These are phyloP conservation scores for Ailuropoda melanoleuca DNA, from an alignment of 2,113 vertebrate genomes.

Conservation along the genomic window DNA sequence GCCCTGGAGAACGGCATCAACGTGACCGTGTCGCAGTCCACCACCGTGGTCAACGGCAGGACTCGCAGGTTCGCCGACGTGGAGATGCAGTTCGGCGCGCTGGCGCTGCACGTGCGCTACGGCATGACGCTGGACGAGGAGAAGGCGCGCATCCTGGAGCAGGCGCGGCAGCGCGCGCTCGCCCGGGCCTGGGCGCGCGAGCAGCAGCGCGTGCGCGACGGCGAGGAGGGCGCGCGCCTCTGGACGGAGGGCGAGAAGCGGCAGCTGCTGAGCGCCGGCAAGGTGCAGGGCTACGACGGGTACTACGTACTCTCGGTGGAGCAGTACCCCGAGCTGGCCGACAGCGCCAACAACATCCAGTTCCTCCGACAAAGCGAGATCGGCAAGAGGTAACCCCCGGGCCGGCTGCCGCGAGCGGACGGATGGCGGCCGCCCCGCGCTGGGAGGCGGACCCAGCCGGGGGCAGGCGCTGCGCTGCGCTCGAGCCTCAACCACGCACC, in stretches of 20 bases:
- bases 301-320: conserved; percentile 99
- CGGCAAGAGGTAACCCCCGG: conserved; percentile 97
- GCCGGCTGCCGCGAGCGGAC: conserved; percentile 87
- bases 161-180: conserved; percentile 95
- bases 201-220: conserved; percentile 94
- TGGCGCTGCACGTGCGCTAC: conserved; percentile 96
- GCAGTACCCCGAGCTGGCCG: conserved; percentile 98
- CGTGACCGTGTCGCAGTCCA: conserved; percentile 97
- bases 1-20: conserved; percentile 97
- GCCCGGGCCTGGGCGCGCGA: conserved; percentile 94
- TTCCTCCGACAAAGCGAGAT: conserved; percentile 99
- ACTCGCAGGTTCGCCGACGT: conserved; percentile 98
- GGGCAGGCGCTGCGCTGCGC: conserved; percentile 81
- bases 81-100: conserved; percentile 92
- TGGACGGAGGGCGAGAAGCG: conserved; percentile 99
- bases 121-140: conserved; percentile 97
- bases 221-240: conserved; percentile 94
- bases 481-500: conserved; percentile 90
- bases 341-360: conserved; percentile 98
- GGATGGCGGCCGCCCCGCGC: neutral
- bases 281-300: conserved; percentile 97
- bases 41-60: conserved; percentile 95
- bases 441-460: neutral
- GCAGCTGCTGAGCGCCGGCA: conserved; percentile 96
- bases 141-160: conserved; percentile 95